Evolutionary conservation across 1,140 invertebrate genomes (phyloP).

Genomic region (Heliconius melpomene): DNA sequence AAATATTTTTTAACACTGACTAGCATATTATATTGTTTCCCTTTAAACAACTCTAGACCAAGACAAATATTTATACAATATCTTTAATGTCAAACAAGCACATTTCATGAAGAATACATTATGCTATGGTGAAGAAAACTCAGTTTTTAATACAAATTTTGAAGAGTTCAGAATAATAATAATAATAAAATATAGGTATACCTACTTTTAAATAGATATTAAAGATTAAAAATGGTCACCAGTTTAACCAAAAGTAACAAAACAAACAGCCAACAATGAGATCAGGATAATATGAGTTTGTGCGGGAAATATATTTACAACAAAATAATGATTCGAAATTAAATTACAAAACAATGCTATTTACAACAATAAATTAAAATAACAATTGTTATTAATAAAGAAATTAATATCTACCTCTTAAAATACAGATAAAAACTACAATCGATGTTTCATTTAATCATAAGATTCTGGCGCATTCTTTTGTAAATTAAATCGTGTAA

Average conservation of each 20-base stretch:
- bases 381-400: not conserved
- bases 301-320: conserved; percentile 4
- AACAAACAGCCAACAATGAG: not conserved
- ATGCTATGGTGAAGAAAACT: not conserved
- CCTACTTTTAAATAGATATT: not conserved
- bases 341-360: not conserved
- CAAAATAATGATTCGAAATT: conserved; percentile 2
- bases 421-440: conserved; percentile 35
- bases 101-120: not conserved
- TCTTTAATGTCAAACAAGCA: not conserved
- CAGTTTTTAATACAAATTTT: too few relatives aligned
- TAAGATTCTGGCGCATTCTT: conserved; percentile 29
- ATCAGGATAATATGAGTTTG: conserved; percentile 2
- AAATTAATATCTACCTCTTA: conserved; percentile 30
- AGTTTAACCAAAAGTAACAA: not conserved
- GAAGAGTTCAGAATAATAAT: too few relatives aligned
- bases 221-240: not conserved
- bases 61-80: not conserved
- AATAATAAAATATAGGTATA: too few relatives aligned
- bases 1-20: not conserved
- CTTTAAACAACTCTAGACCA: not conserved
- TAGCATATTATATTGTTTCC: not conserved
- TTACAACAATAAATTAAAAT: conserved; percentile 14
- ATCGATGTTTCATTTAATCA: conserved; percentile 43
- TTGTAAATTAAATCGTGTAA: not conserved